Evolutionary conservation across 2,797 vertebrate species (phyloP).

Genomic region (Trachops cirrhosus): DNA sequence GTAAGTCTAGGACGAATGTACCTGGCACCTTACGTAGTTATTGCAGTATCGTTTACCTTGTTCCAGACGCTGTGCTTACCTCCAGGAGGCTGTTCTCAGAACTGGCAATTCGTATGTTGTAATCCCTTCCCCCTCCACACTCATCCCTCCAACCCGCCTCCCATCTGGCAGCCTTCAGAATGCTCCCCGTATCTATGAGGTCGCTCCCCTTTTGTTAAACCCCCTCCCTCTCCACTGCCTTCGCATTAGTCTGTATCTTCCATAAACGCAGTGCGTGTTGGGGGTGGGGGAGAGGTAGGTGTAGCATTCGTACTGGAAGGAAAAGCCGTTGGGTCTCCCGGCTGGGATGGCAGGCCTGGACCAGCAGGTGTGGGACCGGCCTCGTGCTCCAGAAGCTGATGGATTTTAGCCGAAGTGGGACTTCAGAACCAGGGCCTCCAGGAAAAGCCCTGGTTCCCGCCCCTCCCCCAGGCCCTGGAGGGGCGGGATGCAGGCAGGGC

Average conservation of each 20-base stretch:
- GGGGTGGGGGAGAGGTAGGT: rapidly evolving
- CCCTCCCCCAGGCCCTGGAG: not conserved
- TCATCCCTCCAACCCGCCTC: not conserved
- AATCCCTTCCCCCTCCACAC: not conserved
- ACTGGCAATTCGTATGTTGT: not conserved
- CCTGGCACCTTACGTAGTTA: not conserved
- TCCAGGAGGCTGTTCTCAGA: not conserved
- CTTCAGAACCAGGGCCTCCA: not conserved
- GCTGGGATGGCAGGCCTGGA: not conserved
- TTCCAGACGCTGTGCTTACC: not conserved
- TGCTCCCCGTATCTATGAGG: not conserved
- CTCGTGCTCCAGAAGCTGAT: not conserved
- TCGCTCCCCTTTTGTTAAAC: not conserved
- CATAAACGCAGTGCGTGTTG: not conserved
- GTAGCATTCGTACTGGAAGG: not conserved
- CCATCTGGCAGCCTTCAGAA: not conserved
- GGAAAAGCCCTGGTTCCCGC: not conserved
- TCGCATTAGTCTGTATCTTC: not conserved
- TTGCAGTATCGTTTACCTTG: not conserved
- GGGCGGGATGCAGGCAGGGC: not conserved
- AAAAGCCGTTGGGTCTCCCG: not conserved
- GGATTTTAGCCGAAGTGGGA: not conserved
- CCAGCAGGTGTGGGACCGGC: rapidly evolving
- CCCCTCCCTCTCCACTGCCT: not conserved
- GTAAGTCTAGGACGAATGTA: not conserved